Conservation (phyloP, 2,113 vertebrate species). For the Labrus mixtus region DNA sequence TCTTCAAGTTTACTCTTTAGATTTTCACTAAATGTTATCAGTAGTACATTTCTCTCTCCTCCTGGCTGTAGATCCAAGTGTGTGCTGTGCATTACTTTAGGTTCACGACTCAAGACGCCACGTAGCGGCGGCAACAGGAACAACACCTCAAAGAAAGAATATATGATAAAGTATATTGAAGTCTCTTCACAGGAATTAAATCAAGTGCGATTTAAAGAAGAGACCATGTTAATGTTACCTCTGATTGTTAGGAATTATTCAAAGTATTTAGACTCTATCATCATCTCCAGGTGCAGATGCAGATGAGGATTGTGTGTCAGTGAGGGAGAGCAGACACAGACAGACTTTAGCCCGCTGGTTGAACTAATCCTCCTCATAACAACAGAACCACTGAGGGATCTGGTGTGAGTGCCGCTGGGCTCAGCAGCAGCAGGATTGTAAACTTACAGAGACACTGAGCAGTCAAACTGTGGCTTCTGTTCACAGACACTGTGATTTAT, state of each 20-base stretch:
- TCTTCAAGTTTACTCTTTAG: no score
- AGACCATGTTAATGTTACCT: background rate
- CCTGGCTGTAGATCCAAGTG: background rate
- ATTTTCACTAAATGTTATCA: no score
- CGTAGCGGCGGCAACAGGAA: conserved; percentile 55
- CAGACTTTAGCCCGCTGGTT: conserved; percentile 18
- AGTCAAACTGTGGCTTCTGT: conserved; percentile 43
- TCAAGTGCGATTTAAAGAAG: background rate
- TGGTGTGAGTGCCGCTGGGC: conserved; percentile 13
- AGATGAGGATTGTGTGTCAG: conserved; percentile 2
- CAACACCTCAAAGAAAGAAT: background rate
- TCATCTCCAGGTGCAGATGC: background rate
- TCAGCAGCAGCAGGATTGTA: conserved; percentile 30
- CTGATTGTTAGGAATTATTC: background rate
- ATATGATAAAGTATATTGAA: no score
- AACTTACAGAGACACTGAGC: conserved; percentile 56
- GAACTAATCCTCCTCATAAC: conserved; percentile 58
- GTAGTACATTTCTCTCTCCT: background rate
- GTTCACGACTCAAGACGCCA: conserved; percentile 59
- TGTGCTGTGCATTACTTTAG: background rate
- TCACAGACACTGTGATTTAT: conserved; percentile 44
- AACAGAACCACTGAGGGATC: conserved; percentile 51
- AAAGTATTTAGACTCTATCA: conserved; percentile 10
- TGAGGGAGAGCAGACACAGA: conserved; percentile 21
- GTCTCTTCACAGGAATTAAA: background rate